Conservation (phyloP, 1,140 invertebrate genomes). For the Argopecten irradians region DNA sequence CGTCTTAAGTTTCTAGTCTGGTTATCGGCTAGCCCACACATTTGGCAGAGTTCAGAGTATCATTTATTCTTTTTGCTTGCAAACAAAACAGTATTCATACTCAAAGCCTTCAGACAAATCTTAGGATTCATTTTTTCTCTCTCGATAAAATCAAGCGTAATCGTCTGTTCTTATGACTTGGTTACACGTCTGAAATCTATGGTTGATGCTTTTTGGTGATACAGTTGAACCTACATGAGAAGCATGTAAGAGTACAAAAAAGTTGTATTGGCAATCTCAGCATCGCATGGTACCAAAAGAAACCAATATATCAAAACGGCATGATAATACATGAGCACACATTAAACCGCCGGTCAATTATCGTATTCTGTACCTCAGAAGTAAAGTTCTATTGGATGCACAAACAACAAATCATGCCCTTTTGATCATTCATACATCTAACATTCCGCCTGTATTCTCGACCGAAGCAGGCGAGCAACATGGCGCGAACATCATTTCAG, state of each 20-base stretch:
- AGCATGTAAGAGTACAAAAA: background rate
- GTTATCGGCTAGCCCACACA: background rate
- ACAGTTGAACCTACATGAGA: background rate
- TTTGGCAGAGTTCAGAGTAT: background rate
- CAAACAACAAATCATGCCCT: background rate
- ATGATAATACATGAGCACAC: background rate
- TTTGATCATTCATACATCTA: background rate
- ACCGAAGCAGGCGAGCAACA: background rate
- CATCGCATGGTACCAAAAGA: background rate
- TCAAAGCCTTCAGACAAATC: background rate
- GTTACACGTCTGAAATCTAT: background rate
- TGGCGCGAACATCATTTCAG: background rate
- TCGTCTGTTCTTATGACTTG: background rate
- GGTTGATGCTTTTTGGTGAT: background rate
- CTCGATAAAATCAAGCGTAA: background rate
- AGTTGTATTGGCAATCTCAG: background rate
- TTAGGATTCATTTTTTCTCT: background rate
- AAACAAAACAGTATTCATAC: background rate
- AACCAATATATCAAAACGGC: background rate
- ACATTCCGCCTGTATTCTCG: background rate
- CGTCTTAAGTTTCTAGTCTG: background rate
- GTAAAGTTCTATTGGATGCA: background rate
- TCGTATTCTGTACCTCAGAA: background rate
- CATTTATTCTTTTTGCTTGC: background rate
- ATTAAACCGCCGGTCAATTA: background rate